Base-by-base conservation (phyloP, 2,888 invertebrate species). In the Machimus rusticus region DNA sequence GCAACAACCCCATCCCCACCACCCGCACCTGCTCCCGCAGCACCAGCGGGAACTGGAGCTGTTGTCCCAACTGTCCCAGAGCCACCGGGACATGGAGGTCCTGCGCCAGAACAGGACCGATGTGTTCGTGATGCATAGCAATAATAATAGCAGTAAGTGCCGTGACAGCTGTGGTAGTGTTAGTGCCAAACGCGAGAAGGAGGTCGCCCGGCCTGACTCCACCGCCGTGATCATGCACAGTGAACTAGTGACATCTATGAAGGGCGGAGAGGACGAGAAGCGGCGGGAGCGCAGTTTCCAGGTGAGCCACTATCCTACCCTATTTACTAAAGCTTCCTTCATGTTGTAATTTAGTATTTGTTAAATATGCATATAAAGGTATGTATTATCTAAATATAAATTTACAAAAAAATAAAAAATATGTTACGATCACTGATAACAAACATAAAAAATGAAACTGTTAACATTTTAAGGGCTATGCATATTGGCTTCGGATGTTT, bases 211-310 rank as follows among this genome's bases (percentile, higher is more conserved):
- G 90, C 92, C 92, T 88, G 92, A 92, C 90, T 92, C 92, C 46
- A 93, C 92, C 31, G 92, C 92, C 31, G 79, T 86, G 23, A 87
- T 88, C 66, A 79, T 79, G 85, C 86, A 88, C 82, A 81, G 87
- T 86, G 78, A 87, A 77, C 12, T 88, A 31, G 79, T 86, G 19
- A 81, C 88, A 76, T 87, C 87, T 66, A 74, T 87, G 66, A 82
- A 79, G 39, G 74, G 89, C 79, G 74, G 89, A 78, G 90, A 91
- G 88, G 92, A 91, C 86, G 91, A 92, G 86, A 92, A 91, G 89
- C 91, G 92, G 79, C 90, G 91, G 86, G 90, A 91, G 86, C 90
- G 92, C 89, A 91, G 91, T 90, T 92, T 92, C 90, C 92, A 92
- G 92, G 92, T 92, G 90, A 92, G 91, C 2, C 12, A 16, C 12